Evolutionary conservation across 2,113 vertebrate genomes (phyloP), one percentile per base, ranked within the genome.

Genomic region (Orcinus orca): DNA sequence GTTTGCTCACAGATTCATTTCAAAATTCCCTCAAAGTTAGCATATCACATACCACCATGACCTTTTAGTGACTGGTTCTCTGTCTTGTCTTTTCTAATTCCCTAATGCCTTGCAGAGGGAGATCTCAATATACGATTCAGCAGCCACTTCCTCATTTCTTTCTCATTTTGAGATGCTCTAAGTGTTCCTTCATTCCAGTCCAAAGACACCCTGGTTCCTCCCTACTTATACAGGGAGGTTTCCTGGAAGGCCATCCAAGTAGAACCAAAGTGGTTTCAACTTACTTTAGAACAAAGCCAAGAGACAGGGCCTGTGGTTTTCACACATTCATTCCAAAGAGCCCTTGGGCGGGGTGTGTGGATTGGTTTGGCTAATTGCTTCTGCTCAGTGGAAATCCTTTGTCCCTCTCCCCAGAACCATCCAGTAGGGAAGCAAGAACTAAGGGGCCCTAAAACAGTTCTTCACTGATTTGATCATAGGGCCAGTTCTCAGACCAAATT

Each of bases 231-330:
- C 29, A 70, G 23, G 50, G 58, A 70, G 3, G 38, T 95, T 92
- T 93, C 71, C 76, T 95, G 68, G 83, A 96, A 92, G 29, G n/a
- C 18, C 62, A 97, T 60, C 41, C 74, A 90, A 84, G 87, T 93
- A 67, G 60, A 96, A 88, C 71, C 91, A 97, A 90, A 70, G 96
- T 97, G 84, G 93, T 96, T 95, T 95, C 58, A 95, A 80, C 70
- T 95, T 53, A 95, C 87, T 92, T 31, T 0, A 79, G 92, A 93
- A 91, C 70, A 86, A 82, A 77, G 60, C 68, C 90, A 96, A 96
- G 83, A 97, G 96, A 95, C 96, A 98, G 97, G 96, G 95, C 97
- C 97, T 98, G 94, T 81, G 50, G 29, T 85, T 97, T 97, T 96
- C 94, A 96, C 92, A 97, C 80, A 84, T 91, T 86, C 90, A 93